Percentiles rank a stretch among this genome's conserved stretches.
Evolutionary conservation across 2,113 vertebrate species (phyloP).

Genomic region (Cyanoliseus patagonus): DNA sequence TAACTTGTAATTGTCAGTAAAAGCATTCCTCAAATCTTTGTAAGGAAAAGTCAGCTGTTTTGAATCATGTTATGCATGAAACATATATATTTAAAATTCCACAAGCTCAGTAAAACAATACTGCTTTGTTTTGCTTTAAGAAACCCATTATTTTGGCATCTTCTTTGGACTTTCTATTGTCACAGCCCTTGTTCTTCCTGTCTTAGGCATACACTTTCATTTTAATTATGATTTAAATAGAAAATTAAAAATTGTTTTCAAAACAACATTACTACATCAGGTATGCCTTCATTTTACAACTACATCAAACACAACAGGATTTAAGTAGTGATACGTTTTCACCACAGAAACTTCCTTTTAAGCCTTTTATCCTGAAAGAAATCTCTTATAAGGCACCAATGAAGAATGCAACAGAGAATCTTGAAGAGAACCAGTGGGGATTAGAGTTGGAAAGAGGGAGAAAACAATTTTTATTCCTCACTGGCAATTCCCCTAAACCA

Average conservation of each 20-base stretch:
- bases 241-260: not conserved
- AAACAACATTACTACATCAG: not conserved
- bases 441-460: not conserved
- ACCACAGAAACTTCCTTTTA: not conserved
- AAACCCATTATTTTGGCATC: fast-evolving
- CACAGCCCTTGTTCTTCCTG: not conserved
- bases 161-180: not conserved
- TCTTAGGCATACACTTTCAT: not conserved
- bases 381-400: not conserved
- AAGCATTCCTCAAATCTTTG: not conserved
- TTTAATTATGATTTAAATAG: not conserved
- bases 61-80: not conserved
- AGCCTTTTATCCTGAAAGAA: not conserved
- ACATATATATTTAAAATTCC: not conserved
- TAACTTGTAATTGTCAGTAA: not conserved
- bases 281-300: not conserved
- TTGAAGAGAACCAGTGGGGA: not conserved
- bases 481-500: not conserved
- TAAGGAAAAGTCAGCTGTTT: not conserved
- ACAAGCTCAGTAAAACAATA: not conserved
- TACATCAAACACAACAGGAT: not conserved
- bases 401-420: not conserved
- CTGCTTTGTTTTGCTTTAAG: not conserved
- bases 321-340: not conserved
- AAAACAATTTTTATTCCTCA: not conserved